phyloP scores from a whole-genome alignment of 2,113 vertebrate species.

The Hypocryptadius cinnamomeus region DNA sequence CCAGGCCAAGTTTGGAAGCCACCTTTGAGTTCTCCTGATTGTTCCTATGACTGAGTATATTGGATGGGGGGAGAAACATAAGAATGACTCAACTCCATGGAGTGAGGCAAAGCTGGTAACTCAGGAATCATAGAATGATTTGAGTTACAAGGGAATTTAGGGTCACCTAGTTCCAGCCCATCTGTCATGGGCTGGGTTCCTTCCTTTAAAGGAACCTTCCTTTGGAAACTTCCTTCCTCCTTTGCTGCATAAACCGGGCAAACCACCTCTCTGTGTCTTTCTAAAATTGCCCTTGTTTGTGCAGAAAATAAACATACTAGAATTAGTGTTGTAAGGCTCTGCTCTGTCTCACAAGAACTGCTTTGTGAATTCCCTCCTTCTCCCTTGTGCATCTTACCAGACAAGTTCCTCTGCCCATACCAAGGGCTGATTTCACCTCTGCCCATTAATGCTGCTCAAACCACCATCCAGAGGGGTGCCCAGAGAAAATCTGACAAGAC shows the following conservation, averaged over 20 bases:
- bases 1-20: neutral
- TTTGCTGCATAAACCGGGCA: neutral
- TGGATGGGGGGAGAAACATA: neutral
- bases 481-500: accelerated
- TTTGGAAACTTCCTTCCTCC: neutral
- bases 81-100: accelerated
- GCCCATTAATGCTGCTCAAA: neutral
- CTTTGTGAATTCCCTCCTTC: neutral
- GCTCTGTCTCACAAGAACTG: neutral
- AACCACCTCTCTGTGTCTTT: neutral
- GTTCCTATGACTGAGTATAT: accelerated
- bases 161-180: neutral
- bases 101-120: neutral
- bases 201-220: neutral
- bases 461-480: neutral
- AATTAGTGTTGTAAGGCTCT: neutral
- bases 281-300: neutral
- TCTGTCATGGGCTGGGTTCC: neutral
- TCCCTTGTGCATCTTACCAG: neutral
- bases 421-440: neutral
- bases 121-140: neutral
- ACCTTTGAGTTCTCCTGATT: neutral
- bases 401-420: accelerated
- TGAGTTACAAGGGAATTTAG: neutral
- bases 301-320: neutral